These are phyloP conservation scores for Anhinga rufa DNA, from an alignment of 2,113 vertebrate genomes.

Conservation along the genomic window DNA sequence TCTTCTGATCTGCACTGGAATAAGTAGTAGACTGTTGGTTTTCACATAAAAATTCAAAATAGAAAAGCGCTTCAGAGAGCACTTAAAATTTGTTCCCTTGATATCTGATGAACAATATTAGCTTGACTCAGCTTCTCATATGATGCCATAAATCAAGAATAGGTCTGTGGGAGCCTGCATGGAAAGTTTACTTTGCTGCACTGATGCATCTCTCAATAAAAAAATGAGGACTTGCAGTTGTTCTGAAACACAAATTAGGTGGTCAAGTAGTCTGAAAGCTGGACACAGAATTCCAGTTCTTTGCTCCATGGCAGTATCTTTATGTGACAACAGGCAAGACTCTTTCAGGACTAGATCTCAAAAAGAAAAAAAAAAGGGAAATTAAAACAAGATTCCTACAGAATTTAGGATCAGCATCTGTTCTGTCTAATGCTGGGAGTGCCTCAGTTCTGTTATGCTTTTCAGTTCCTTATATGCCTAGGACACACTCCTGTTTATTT, in stretches of 20 bases:
- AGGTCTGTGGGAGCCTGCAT: background rate
- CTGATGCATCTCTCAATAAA: background rate
- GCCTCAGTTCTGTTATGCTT: background rate
- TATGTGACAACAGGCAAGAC: background rate
- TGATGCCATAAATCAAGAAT: background rate
- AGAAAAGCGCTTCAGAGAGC: background rate
- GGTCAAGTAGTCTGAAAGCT: background rate
- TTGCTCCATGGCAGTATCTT: background rate
- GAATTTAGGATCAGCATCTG: background rate
- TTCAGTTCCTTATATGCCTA: background rate
- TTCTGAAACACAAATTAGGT: background rate
- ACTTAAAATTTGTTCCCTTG: background rate
- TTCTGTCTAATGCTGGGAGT: background rate
- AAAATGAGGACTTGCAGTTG: background rate
- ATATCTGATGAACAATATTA: background rate
- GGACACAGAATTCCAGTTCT: background rate
- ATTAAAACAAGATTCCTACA: background rate
- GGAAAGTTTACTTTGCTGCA: slow-evolving; percentile 1
- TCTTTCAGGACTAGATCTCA: background rate
- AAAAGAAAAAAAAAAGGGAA: background rate
- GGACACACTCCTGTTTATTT: background rate
- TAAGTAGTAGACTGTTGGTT: background rate
- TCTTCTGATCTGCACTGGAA: background rate
- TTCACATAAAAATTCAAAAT: background rate
- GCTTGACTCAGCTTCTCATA: background rate